A percentile compares a stretch with the other conserved stretches of the same genome.
These are phyloP conservation scores for Labrus mixtus DNA, from an alignment of 2,113 vertebrate species.

Conservation along the genomic window DNA sequence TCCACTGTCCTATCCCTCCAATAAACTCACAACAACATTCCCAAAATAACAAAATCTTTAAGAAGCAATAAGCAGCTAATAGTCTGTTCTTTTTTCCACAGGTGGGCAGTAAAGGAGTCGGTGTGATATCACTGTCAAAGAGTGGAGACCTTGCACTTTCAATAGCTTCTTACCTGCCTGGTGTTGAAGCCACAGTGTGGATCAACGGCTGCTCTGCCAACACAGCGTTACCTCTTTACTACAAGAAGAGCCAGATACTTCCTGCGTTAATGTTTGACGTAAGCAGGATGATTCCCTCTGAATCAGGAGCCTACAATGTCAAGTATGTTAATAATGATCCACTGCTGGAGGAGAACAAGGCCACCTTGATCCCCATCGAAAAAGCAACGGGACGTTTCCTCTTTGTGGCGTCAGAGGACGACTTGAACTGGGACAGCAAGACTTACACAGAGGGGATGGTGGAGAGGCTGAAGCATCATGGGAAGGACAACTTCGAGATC, in stretches of 20 bases:
- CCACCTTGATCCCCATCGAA: conserved; percentile 79
- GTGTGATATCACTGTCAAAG: conserved; percentile 50
- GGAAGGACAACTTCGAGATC: conserved; percentile 73
- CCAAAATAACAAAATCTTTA: no score
- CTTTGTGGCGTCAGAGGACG: conserved; percentile 77
- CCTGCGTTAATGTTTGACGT: not conserved
- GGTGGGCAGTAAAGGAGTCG: conserved; percentile 47
- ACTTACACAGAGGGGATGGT: conserved; percentile 63
- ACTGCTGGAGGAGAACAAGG: conserved; percentile 65
- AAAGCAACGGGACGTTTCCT: conserved; percentile 78
- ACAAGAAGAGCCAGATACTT: conserved; percentile 39
- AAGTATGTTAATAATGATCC: conserved; percentile 17
- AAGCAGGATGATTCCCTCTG: conserved; percentile 40
- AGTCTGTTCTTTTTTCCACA: not conserved
- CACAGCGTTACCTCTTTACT: conserved; percentile 26
- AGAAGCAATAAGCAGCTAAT: no score
- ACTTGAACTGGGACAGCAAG: conserved; percentile 82
- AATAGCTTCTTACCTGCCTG: conserved; percentile 44
- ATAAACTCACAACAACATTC: no score
- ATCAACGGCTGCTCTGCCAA: conserved; percentile 69
- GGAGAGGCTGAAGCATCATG: conserved; percentile 66
- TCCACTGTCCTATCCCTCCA: no score
- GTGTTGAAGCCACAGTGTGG: conserved; percentile 61
- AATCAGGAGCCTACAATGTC: conserved; percentile 56
- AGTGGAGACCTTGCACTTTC: conserved; percentile 46